Conservation (phyloP, 2,797 vertebrate species). For the Melanotaenia nigrans region DNA sequence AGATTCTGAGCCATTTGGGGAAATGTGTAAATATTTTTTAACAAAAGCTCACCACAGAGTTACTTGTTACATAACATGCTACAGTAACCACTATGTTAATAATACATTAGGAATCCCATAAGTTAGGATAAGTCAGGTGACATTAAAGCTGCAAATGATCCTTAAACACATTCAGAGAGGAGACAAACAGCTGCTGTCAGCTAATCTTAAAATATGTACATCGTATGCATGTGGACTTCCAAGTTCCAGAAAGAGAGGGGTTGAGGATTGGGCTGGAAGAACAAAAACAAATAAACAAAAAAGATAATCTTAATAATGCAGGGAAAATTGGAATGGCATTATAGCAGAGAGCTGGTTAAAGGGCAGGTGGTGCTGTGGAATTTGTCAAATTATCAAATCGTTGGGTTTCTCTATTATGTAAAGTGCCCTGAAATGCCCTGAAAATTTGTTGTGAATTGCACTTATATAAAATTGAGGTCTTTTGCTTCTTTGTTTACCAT, state of each 20-base stretch:
- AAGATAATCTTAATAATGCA: not conserved
- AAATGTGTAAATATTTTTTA: not conserved
- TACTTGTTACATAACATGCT: not conserved
- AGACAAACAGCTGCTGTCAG: not conserved
- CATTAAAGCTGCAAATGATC: not conserved
- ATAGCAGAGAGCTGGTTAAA: not conserved
- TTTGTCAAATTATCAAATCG: not conserved
- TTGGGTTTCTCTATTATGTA: too few species aligned
- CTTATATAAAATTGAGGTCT: not conserved
- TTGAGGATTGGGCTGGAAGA: not conserved
- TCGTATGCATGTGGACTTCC: not conserved
- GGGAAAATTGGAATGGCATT: not conserved
- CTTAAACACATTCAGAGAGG: not conserved
- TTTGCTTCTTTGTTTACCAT: not conserved
- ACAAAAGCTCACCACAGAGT: not conserved
- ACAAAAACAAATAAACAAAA: not conserved
- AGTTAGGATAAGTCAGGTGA: not conserved
- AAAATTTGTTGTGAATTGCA: not conserved
- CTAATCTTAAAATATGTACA: not conserved
- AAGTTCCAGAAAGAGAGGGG: not conserved
- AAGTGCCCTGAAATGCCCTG: not conserved
- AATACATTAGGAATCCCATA: not conserved
- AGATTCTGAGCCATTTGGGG: not conserved
- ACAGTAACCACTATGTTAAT: not conserved
- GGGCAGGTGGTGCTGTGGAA: not conserved